phyloP scores from a whole-genome alignment of 2,113 vertebrate species.

The Grammatotria lemairii region DNA sequence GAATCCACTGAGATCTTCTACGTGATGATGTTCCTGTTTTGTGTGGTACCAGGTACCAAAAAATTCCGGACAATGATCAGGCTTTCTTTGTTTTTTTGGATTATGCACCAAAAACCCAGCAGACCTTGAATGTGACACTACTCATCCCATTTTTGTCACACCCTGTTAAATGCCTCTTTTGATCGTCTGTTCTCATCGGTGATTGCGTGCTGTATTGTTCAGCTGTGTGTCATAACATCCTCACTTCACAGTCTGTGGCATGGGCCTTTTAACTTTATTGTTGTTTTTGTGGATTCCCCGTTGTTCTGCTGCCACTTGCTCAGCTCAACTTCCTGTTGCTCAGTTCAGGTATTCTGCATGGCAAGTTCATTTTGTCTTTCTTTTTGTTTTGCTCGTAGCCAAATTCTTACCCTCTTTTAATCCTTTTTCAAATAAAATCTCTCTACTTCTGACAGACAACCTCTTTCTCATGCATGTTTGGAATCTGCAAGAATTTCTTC shows the following conservation, averaged over 20 bases:
- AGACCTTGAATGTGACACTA: neutral
- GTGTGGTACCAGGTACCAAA: conserved; percentile 85
- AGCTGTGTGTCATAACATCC: neutral
- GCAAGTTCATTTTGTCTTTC: neutral
- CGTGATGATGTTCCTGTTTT: conserved; percentile 86
- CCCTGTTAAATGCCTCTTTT: neutral
- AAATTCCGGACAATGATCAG: neutral
- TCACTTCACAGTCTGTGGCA: neutral
- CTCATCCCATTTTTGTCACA: neutral
- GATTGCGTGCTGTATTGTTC: neutral
- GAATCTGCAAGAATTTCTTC: neutral
- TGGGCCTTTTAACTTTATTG: neutral
- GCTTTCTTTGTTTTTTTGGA: neutral
- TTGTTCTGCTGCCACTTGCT: neutral
- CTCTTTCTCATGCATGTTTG: conserved; percentile 38
- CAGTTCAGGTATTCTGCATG: neutral
- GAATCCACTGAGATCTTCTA: conserved; percentile 32
- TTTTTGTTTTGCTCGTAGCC: conserved; percentile 36
- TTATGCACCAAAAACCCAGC: neutral
- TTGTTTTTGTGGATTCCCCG: neutral
- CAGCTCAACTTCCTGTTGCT: conserved; percentile 1
- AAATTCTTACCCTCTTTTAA: neutral
- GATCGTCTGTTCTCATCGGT: neutral
- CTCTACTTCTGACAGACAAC: neutral
- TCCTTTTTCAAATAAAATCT: neutral